phyloP scores from a whole-genome alignment of 2,113 vertebrate species.

The Scartelaos histophorus region DNA sequence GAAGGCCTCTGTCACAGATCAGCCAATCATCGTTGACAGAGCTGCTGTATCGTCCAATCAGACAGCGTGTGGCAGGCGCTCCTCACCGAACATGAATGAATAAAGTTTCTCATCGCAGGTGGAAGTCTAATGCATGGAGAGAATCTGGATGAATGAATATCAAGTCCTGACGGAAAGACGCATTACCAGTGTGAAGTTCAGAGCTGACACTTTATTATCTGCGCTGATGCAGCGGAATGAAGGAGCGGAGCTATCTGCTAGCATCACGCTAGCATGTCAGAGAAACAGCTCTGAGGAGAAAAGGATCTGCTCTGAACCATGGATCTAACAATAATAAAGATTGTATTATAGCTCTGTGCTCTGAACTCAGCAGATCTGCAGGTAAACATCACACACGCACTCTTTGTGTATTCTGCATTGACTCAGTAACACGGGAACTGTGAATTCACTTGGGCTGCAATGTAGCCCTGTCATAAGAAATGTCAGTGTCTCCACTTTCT shows the following conservation, averaged over 20 bases:
- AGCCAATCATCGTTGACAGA: constrained; percentile 32
- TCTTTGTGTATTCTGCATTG: neutral
- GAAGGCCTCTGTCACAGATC: neutral
- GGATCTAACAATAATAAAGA: no score
- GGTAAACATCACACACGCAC: neutral
- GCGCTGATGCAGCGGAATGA: neutral
- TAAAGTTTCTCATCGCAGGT: constrained; percentile 18
- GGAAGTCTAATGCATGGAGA: neutral
- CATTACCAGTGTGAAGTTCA: no score
- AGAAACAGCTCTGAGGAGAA: neutral
- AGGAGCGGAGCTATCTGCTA: neutral
- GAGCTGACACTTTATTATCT: neutral
- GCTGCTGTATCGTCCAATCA: constrained; percentile 42
- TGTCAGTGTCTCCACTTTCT: neutral
- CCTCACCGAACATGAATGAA: neutral
- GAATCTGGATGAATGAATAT: neutral
- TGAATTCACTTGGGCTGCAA: neutral
- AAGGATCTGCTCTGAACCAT: neutral
- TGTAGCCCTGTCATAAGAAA: no score
- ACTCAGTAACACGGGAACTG: neutral
- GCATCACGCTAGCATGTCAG: constrained; percentile 1
- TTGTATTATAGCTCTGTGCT: no score
- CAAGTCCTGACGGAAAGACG: neutral
- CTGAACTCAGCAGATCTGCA: neutral
- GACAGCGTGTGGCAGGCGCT: neutral